phyloP scores from a whole-genome alignment of 2,888 invertebrate species.

The Drosophila lacicola region DNA sequence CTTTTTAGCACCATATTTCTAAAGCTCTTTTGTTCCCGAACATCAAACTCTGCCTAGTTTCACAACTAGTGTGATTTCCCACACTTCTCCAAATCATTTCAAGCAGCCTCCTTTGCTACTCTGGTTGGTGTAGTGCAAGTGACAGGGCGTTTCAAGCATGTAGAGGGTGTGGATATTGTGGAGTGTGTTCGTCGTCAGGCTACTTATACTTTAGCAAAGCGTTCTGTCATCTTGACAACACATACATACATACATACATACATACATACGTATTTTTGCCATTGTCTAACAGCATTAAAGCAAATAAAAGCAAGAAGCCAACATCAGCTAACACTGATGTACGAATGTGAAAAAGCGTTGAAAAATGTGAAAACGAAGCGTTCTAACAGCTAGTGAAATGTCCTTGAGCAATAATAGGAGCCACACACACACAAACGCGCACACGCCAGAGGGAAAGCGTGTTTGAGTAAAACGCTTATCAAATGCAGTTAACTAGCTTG shows the following conservation, averaged over 20 bases:
- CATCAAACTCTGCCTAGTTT: conserved; percentile 10
- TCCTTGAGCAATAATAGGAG: conserved; percentile 50
- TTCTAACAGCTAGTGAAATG: conserved; percentile 47
- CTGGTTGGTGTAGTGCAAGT: conserved; percentile 54
- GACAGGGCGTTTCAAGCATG: conserved; percentile 67
- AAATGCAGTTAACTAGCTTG: conserved; percentile 72
- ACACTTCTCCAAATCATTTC: conserved; percentile 23
- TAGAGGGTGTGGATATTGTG: conserved; percentile 13
- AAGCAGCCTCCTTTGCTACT: conserved; percentile 26
- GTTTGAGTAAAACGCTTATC: conserved; percentile 57
- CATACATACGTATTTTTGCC: conserved; percentile 39
- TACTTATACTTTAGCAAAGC: conserved; percentile 72
- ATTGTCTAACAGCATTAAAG: conserved; percentile 51
- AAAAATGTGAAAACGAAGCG: conserved; percentile 50
- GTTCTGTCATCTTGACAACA: conserved; percentile 74
- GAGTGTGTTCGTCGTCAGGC: conserved; percentile 39
- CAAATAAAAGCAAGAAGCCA: conserved; percentile 38
- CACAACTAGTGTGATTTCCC: not conserved
- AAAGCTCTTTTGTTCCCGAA: not conserved
- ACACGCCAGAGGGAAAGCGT: conserved; percentile 4
- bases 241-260: conserved; percentile 34
- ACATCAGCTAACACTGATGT: conserved; percentile 48
- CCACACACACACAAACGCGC: conserved; percentile 8
- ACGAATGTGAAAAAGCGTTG: conserved; percentile 39
- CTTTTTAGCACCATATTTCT: not conserved